These are phyloP conservation scores for Poecile atricapillus DNA, from an alignment of 2,113 vertebrate genomes.

Conservation along the genomic window DNA sequence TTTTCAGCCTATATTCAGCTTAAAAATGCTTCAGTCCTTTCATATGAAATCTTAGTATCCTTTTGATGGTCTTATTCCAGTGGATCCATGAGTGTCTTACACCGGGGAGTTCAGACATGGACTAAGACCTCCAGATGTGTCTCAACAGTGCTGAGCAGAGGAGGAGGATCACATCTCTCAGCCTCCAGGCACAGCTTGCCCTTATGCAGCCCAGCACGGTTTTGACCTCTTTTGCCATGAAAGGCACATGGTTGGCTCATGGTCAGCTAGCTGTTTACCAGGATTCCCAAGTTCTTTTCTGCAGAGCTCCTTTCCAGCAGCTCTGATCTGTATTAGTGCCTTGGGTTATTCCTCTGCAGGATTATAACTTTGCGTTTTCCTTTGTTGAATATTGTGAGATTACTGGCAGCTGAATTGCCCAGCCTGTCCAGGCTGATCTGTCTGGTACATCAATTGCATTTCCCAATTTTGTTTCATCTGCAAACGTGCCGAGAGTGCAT, in stretches of 20 bases:
- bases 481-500: neutral
- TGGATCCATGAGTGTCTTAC: neutral
- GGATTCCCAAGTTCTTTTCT: neutral
- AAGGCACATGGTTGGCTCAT: neutral
- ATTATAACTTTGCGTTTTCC: neutral
- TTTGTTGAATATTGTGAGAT: neutral
- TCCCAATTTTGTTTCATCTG: neutral
- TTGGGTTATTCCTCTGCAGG: neutral
- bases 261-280: neutral
- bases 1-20: neutral
- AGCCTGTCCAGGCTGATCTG: neutral
- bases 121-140: neutral
- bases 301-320: neutral
- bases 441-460: neutral
- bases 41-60: neutral
- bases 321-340: neutral
- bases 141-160: neutral
- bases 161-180: neutral
- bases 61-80: neutral
- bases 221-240: neutral
- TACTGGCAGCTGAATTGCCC: neutral
- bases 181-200: fast-evolving
- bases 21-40: neutral
- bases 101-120: neutral
- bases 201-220: neutral